Evolutionary conservation across 2,888 invertebrate species (phyloP).

Genomic region (Mimumesa dahlbomi): DNA sequence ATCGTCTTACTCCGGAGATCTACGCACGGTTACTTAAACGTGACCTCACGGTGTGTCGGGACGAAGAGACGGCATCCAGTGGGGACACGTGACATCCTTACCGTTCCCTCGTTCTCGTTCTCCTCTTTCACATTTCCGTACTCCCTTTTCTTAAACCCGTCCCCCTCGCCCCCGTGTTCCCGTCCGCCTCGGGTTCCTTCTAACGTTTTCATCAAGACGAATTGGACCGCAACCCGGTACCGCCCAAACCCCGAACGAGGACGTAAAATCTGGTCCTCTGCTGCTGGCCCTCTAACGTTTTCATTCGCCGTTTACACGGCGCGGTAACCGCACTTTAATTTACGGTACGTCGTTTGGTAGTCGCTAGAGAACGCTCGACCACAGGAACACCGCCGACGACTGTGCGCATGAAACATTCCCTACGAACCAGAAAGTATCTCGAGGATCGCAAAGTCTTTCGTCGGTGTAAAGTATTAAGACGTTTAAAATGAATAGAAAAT

Average conservation of each 20-base stretch:
- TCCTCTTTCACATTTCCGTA: background rate
- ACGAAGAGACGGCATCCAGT: slow-evolving; percentile 1
- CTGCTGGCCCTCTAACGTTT: slow-evolving; percentile 61
- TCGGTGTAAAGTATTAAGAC: too few relatives aligned
- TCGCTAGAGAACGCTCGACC: slow-evolving; percentile 51
- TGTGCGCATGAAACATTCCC: slow-evolving; percentile 41
- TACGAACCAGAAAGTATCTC: slow-evolving; percentile 7
- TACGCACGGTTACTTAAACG: slow-evolving; percentile 14
- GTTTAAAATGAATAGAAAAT: too few relatives aligned
- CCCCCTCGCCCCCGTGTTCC: too few relatives aligned
- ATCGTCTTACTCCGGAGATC: background rate
- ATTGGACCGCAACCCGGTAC: slow-evolving; percentile 37
- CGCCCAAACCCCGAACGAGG: slow-evolving; percentile 4
- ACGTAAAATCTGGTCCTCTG: slow-evolving; percentile 39
- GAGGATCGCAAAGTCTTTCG: background rate
- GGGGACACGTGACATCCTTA: slow-evolving; percentile 4
- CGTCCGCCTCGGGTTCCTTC: slow-evolving; percentile 4
- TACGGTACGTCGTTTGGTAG: slow-evolving; percentile 42
- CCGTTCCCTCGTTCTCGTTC: background rate
- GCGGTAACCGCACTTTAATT: slow-evolving; percentile 64
- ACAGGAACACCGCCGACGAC: slow-evolving; percentile 48
- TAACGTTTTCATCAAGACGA: slow-evolving; percentile 40
- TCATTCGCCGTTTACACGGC: slow-evolving; percentile 60
- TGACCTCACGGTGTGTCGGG: slow-evolving; percentile 6
- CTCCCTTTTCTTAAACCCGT: background rate